Conservation (phyloP, 53 echinoderm and acorn worm genomes). For the Glandiceps talaboti region DNA sequence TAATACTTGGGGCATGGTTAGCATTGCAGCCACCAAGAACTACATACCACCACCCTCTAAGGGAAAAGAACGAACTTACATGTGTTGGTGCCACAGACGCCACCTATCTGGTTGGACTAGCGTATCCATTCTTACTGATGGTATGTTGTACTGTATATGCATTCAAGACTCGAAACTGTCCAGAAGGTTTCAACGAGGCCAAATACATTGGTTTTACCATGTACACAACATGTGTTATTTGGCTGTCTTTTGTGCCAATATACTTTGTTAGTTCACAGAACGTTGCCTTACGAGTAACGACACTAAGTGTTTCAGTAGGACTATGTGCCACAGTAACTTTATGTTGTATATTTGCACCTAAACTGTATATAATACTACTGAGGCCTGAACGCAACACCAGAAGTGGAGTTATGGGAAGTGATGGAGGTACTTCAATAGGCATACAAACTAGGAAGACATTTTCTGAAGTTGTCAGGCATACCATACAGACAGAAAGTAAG, state of each 20-base stretch:
- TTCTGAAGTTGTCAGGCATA: not conserved
- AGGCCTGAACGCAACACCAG: conserved; percentile 86
- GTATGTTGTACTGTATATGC: not conserved
- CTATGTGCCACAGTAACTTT: conserved; percentile 85
- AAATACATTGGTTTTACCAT: not conserved
- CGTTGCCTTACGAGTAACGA: conserved; percentile 36
- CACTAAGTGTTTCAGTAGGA: conserved; percentile 77
- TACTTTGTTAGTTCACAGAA: conserved; percentile 29
- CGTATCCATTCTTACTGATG: not conserved
- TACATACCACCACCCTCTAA: not conserved
- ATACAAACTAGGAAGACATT: not conserved
- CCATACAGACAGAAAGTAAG: not conserved
- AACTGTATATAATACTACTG: conserved; percentile 76
- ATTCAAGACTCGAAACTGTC: not conserved
- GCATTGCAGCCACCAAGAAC: not conserved
- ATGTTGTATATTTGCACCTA: conserved; percentile 83
- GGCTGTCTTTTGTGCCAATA: not conserved
- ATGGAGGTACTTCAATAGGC: not conserved
- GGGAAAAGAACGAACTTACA: not conserved
- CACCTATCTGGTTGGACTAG: not conserved
- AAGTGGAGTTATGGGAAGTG: conserved; percentile 15
- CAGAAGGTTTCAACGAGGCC: not conserved
- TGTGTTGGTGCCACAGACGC: not conserved
- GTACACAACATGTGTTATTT: not conserved
- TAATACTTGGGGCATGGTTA: not conserved